phyloP scores from a whole-genome alignment of 2,113 vertebrate genomes.

The Tauraco erythrolophus region DNA sequence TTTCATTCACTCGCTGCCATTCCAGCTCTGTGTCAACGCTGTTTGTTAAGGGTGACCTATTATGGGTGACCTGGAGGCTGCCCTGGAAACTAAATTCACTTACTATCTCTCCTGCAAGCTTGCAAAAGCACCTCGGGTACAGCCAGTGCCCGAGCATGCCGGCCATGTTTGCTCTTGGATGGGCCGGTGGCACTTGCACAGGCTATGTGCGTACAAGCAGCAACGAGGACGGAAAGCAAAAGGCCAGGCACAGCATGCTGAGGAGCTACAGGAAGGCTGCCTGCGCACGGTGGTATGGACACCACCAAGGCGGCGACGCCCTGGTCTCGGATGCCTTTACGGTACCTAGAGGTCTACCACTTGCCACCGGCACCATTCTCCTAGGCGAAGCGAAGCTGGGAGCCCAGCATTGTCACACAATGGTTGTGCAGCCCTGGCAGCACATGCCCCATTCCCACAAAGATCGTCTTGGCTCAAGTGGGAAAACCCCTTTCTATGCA shows the following conservation, averaged over 20 bases:
- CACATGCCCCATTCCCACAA: fast-evolving
- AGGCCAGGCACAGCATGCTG: fast-evolving
- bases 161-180: fast-evolving
- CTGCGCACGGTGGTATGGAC: fast-evolving
- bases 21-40: background rate
- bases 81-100: background rate
- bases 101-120: background rate
- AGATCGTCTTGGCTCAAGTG: background rate
- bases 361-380: fast-evolving
- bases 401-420: fast-evolving
- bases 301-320: fast-evolving
- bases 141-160: fast-evolving
- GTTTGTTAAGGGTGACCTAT: slow-evolving; percentile 34
- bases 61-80: slow-evolving; percentile 16
- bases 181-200: background rate
- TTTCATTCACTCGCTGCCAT: slow-evolving; percentile 23
- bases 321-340: background rate
- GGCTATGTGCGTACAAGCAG: fast-evolving
- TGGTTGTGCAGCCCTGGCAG: background rate
- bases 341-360: background rate
- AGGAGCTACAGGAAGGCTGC: background rate
- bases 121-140: background rate
- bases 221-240: background rate
- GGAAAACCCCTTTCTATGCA: background rate
- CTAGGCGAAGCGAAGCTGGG: fast-evolving